phyloP scores from a whole-genome alignment of 2,888 invertebrate genomes.

The Cantharis nigra region DNA sequence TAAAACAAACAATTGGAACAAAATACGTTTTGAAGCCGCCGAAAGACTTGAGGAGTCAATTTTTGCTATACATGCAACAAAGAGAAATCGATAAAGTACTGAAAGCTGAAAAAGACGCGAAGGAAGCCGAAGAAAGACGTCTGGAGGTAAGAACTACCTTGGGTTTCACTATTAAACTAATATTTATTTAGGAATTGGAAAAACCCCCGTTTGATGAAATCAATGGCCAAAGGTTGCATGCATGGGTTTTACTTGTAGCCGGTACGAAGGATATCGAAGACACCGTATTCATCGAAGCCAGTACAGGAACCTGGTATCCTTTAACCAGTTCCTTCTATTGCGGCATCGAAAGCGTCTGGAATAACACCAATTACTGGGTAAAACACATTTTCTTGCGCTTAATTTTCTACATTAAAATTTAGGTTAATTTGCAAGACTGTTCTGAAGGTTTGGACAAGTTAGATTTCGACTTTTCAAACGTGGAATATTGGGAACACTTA shows the following conservation, averaged over 20 bases:
- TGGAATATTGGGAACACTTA: conserved; percentile 73
- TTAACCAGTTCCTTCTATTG: conserved; percentile 67
- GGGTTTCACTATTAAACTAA: not conserved
- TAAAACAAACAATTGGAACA: conserved; percentile 37
- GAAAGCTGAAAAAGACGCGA: conserved; percentile 21
- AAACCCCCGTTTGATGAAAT: conserved; percentile 67
- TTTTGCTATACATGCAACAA: conserved; percentile 60
- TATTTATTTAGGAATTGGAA: conserved; percentile 62
- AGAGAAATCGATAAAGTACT: conserved; percentile 53
- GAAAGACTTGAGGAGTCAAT: conserved; percentile 63
- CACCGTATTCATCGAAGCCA: conserved; percentile 83
- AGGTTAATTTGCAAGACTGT: conserved; percentile 68
- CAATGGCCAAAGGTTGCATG: conserved; percentile 74
- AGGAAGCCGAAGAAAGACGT: conserved; percentile 35
- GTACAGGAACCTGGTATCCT: conserved; percentile 71
- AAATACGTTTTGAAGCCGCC: conserved; percentile 61
- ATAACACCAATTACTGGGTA: conserved; percentile 83
- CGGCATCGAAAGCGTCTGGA: conserved; percentile 84
- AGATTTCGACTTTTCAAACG: conserved; percentile 66
- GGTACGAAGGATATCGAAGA: conserved; percentile 61
- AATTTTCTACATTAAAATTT: conserved; percentile 2
- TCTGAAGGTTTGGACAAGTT: conserved; percentile 58
- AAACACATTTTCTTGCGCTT: conserved; percentile 33
- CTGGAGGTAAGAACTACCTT: conserved; percentile 20
- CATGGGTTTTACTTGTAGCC: conserved; percentile 80